Evolutionary conservation across 2,113 vertebrate species (phyloP).

Genomic region (Bettongia penicillata): DNA sequence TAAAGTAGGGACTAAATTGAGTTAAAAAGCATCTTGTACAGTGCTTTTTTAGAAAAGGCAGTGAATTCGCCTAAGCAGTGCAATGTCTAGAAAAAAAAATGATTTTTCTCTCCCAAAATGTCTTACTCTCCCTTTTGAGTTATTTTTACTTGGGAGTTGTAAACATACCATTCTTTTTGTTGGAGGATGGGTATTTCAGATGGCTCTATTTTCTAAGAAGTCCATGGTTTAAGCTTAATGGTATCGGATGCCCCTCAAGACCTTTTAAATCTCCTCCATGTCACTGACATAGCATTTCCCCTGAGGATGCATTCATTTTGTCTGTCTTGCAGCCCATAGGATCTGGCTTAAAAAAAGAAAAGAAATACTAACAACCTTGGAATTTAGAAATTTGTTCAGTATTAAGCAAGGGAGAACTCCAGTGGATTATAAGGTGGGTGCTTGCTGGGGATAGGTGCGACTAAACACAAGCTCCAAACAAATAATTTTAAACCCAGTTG

Average conservation of each 20-base stretch:
- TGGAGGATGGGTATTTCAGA: conserved; percentile 30
- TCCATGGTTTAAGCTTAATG: conserved; percentile 44
- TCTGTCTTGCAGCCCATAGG: conserved; percentile 15
- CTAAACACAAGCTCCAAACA: conserved; percentile 43
- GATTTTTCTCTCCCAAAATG: conserved; percentile 39
- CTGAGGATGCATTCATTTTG: conserved; percentile 51
- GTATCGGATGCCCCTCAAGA: conserved; percentile 31
- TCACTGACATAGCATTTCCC: conserved; percentile 48
- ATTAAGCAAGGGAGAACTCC: conserved; percentile 24
- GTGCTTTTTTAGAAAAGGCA: conserved; percentile 48
- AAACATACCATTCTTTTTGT: conserved; percentile 49
- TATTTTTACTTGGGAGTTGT: conserved; percentile 58
- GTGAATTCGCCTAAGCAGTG: background rate
- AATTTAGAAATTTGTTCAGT: background rate
- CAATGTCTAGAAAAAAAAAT: conserved; percentile 15
- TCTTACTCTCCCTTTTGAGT: conserved; percentile 39
- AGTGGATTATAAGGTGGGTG: conserved; percentile 23
- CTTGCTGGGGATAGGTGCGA: conserved; percentile 32
- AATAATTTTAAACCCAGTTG: conserved; percentile 35
- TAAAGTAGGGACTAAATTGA: conserved; percentile 66
- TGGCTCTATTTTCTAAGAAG: conserved; percentile 46
- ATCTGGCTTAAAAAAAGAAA: background rate
- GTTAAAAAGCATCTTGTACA: conserved; percentile 60
- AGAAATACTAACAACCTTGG: background rate
- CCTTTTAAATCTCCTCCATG: conserved; percentile 45